Percentiles rank a stretch among this genome's conserved stretches.
These are phyloP conservation scores for Colinus virginianus DNA, from an alignment of 2,113 vertebrate species.

Conservation along the genomic window DNA sequence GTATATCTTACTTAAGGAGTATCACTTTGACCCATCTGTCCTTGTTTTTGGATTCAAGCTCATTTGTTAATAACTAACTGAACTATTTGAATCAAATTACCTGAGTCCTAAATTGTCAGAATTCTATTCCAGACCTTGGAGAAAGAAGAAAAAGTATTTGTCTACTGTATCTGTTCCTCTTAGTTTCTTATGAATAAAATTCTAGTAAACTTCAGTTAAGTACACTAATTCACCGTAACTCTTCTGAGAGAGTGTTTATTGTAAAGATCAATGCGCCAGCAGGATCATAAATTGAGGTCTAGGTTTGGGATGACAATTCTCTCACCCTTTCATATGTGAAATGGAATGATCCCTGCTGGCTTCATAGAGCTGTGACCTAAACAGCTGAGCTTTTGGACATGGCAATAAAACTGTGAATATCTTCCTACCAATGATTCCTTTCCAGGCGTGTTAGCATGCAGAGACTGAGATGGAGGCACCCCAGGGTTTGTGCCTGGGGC, in stretches of 20 bases:
- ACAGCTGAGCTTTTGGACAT: background rate
- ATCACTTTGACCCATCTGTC: background rate
- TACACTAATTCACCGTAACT: background rate
- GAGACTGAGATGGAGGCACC: background rate
- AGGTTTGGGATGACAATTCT: slow-evolving; percentile 28
- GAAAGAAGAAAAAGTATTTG: background rate
- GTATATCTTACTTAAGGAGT: background rate
- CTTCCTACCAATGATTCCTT: background rate
- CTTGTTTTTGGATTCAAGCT: background rate
- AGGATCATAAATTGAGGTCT: slow-evolving; percentile 17
- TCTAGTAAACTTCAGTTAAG: background rate
- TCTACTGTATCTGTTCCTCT: background rate
- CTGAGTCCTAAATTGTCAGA: background rate
- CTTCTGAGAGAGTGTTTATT: background rate
- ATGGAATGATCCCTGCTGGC: slow-evolving; percentile 19
- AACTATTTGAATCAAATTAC: background rate
- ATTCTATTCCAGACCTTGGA: background rate
- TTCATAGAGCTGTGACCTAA: background rate
- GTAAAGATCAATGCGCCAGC: background rate
- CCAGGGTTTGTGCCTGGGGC: background rate
- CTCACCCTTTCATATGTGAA: slow-evolving; percentile 47
- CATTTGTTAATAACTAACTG: background rate
- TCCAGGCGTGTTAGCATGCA: background rate
- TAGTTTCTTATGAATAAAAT: background rate
- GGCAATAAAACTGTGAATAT: background rate